Percentiles rank a stretch among this genome's conserved stretches.
Evolutionary conservation across 2,797 vertebrate genomes (phyloP).

Genomic region (Heterohyrax brucei): DNA sequence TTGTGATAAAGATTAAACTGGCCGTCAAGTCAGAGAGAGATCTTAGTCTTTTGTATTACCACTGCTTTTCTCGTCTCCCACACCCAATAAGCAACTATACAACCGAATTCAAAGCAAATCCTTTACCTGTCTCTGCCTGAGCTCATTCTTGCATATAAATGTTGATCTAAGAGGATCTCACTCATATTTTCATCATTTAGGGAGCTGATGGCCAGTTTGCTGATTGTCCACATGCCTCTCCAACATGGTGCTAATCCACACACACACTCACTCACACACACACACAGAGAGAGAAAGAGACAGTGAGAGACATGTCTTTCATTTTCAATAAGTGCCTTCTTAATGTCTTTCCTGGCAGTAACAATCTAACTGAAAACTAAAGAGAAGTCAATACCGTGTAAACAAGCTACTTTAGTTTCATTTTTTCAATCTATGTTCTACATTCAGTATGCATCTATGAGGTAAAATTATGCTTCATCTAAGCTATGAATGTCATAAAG

Average conservation of each 20-base stretch:
- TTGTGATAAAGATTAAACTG: no score
- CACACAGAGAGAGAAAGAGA: no score
- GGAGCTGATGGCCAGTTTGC: no score
- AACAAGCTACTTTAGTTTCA: not conserved
- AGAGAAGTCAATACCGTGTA: not conserved
- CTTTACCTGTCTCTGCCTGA: no score
- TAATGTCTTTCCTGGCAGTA: not conserved
- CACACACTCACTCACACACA: no score
- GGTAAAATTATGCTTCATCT: not conserved
- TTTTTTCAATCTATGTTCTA: not conserved
- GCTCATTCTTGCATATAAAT: no score
- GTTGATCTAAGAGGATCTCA: no score
- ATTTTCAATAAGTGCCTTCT: no score
- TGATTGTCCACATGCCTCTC: no score
- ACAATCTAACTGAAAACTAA: not conserved
- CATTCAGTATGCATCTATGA: not conserved
- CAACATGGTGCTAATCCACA: no score
- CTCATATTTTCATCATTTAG: no score
- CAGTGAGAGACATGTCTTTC: not conserved
- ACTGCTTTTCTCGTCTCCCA: not conserved
- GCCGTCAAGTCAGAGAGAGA: not conserved
- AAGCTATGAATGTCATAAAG: not conserved
- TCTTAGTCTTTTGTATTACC: rapidly evolving
- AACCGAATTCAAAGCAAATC: no score
- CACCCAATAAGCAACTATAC: not conserved